These are phyloP conservation scores for Caradrina clavipalpis DNA, from an alignment of 2,888 invertebrate species.

Conservation along the genomic window DNA sequence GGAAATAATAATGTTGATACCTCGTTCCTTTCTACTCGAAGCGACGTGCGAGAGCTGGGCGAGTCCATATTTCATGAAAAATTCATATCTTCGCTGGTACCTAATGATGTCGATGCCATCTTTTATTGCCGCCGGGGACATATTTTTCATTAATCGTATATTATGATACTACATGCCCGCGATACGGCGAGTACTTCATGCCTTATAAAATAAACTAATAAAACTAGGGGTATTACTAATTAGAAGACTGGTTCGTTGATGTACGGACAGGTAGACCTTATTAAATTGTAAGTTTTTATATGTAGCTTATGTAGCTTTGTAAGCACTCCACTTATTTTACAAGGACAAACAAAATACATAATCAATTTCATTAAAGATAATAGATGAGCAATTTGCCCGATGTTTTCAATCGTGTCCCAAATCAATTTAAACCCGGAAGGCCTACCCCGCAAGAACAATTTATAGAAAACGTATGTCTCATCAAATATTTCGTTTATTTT, in stretches of 20 bases:
- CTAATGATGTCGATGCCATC: constrained; percentile 88
- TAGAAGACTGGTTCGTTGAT: constrained; percentile 48
- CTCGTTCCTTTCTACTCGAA: constrained; percentile 71
- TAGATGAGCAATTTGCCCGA: constrained; percentile 10
- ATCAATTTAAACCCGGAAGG: constrained; percentile 28
- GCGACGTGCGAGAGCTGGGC: constrained; percentile 78
- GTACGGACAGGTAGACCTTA: constrained; percentile 39
- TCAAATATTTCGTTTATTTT: constrained; percentile 74
- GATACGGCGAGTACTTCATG: constrained; percentile 51
- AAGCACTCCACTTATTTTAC: not conserved
- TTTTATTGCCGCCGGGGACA: constrained; percentile 85
- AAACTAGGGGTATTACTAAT: constrained; percentile 48
- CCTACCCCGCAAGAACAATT: constrained; percentile 24
- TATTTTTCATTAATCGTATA: constrained; percentile 87
- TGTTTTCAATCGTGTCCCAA: constrained; percentile 19
- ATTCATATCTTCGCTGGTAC: constrained; percentile 85
- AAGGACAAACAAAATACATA: not conserved
- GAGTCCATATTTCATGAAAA: constrained; percentile 89
- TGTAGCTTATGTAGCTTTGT: not conserved
- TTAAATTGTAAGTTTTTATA: constrained; percentile 28
- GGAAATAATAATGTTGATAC: constrained; percentile 80
- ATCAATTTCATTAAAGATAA: constrained; percentile 9
- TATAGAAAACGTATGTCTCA: constrained; percentile 40
- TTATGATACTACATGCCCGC: constrained; percentile 76
- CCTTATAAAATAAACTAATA: constrained; percentile 43